A percentile compares a stretch with the other conserved stretches of the same genome.
phyloP scores from a whole-genome alignment of 2,888 invertebrate species.

The Diploptera punctata region DNA sequence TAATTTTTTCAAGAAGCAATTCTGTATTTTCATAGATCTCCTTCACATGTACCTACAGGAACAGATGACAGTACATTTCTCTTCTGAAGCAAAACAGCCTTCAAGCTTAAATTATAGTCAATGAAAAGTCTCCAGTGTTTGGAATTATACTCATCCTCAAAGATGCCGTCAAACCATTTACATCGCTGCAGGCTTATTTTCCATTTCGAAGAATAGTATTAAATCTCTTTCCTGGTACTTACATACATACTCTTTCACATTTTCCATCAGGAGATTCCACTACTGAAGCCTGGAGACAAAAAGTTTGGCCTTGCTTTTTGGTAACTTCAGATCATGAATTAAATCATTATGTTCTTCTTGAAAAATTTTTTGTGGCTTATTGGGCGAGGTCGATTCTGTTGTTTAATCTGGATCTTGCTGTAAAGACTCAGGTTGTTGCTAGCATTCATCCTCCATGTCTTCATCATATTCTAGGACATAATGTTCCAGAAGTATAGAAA shows the following conservation, averaged over 20 bases:
- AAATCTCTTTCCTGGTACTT: background rate
- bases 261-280: background rate
- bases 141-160: background rate
- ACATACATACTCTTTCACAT: background rate
- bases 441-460: background rate
- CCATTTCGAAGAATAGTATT: background rate
- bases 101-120: background rate
- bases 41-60: background rate
- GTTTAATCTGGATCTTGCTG: background rate
- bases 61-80: background rate
- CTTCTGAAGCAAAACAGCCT: constrained; percentile 9
- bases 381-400: background rate
- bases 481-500: background rate
- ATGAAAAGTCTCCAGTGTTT: background rate
- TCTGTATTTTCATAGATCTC: background rate
- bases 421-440: background rate
- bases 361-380: background rate
- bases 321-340: background rate
- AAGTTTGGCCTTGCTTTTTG: background rate
- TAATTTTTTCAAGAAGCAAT: background rate
- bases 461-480: background rate
- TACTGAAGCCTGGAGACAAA: constrained; percentile 4
- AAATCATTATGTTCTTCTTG: background rate
- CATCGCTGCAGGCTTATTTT: background rate
- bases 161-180: constrained; percentile 3